Evolutionary conservation across 2,113 vertebrate species (phyloP).

Genomic region (Circaetus gallicus): DNA sequence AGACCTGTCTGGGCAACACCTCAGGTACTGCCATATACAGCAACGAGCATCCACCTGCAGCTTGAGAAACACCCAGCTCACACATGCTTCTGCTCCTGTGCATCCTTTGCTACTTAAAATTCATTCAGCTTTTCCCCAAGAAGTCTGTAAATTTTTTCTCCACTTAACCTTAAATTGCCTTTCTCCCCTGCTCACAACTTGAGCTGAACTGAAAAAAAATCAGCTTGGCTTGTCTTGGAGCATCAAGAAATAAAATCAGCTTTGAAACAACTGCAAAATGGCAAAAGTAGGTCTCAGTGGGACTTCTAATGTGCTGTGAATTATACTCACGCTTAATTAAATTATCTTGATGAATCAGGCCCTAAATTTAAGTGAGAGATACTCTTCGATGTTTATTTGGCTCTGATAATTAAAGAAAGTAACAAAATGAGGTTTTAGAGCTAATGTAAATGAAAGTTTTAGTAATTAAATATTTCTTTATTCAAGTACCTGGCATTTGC

Average conservation of each 20-base stretch:
- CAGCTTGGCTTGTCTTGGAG: not conserved
- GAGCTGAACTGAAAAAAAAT: not conserved
- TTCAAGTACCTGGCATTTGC: not conserved
- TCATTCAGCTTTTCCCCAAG: not conserved
- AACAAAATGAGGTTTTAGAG: not conserved
- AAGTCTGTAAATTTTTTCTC: not conserved
- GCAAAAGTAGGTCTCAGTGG: not conserved
- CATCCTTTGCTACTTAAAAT: not conserved
- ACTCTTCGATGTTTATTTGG: not conserved
- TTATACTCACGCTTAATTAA: constrained; percentile 1
- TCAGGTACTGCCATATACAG: not conserved
- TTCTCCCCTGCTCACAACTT: not conserved
- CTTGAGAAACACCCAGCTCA: not conserved
- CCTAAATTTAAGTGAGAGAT: not conserved
- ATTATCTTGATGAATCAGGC: not conserved
- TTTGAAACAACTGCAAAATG: not conserved
- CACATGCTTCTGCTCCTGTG: not conserved
- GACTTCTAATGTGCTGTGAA: constrained; percentile 22
- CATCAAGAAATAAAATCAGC: not conserved
- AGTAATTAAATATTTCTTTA: not conserved
- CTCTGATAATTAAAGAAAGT: not conserved
- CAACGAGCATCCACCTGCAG: not conserved
- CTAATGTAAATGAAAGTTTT: not conserved
- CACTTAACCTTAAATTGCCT: constrained; percentile 21
- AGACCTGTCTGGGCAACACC: not conserved